Conservation (phyloP, 2,113 vertebrate species). For the Microcebus ravelobensis region DNA sequence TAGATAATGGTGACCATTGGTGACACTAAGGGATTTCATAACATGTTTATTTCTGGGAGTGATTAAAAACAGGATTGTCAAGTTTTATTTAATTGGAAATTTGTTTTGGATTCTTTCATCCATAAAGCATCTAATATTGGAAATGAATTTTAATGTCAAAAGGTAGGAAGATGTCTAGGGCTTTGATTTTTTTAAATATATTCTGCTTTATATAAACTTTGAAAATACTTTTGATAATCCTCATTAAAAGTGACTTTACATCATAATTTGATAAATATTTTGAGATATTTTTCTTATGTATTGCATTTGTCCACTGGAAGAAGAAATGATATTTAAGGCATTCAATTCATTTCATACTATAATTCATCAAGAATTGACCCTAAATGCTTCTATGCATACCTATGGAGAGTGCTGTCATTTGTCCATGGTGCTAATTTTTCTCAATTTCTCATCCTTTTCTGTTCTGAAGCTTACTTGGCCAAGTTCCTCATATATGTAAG, state of each 20-base stretch:
- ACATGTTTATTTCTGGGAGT: background rate
- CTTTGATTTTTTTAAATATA: constrained; percentile 15
- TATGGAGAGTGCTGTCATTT: background rate
- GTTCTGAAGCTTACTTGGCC: background rate
- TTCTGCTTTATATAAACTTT: constrained; percentile 3
- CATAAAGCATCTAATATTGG: background rate
- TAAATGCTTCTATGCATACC: background rate
- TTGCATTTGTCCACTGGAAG: background rate
- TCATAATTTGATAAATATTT: background rate
- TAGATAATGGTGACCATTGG: constrained; percentile 37
- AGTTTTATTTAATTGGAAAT: constrained; percentile 41
- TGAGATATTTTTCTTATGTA: background rate
- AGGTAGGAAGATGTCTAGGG: background rate
- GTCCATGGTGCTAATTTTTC: background rate
- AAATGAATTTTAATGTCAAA: constrained; percentile 42
- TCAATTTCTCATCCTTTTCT: background rate
- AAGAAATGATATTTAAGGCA: background rate
- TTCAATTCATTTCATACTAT: background rate
- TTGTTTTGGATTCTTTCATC: constrained; percentile 47
- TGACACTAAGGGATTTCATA: constrained; percentile 25
- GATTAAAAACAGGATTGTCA: constrained; percentile 32
- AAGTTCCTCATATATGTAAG: background rate
- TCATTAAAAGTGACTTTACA: background rate
- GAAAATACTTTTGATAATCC: constrained; percentile 4
- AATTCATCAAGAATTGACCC: background rate